These are phyloP conservation scores for Tinamus guttatus DNA, from an alignment of 2,113 vertebrate genomes.

Conservation along the genomic window DNA sequence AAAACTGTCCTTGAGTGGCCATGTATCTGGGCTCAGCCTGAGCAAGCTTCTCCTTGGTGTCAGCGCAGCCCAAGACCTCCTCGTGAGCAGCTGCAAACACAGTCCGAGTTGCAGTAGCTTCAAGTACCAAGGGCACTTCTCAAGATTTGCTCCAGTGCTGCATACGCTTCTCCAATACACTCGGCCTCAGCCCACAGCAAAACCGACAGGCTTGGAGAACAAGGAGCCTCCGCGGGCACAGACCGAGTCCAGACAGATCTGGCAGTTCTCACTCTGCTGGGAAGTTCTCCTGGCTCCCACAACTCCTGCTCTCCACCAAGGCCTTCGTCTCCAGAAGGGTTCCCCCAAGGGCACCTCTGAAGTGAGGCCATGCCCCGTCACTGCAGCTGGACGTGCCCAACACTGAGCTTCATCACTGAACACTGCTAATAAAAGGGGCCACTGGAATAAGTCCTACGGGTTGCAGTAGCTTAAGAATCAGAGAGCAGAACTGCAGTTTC, in stretches of 20 bases:
- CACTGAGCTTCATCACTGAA: neutral
- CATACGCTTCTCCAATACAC: neutral
- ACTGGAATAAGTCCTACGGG: neutral
- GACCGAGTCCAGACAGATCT: conserved; percentile 6
- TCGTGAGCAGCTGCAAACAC: neutral
- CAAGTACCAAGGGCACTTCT: neutral
- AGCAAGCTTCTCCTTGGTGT: neutral
- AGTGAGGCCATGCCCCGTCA: neutral
- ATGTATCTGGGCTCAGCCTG: neutral
- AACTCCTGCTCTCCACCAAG: neutral
- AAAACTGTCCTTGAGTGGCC: neutral
- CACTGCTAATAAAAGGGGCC: neutral
- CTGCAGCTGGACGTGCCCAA: conserved; percentile 1
- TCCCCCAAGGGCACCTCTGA: neutral
- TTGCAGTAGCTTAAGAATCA: neutral
- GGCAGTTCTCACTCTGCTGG: neutral
- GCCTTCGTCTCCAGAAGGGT: neutral
- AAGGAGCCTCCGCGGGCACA: neutral
- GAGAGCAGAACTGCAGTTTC: neutral
- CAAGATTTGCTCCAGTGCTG: neutral
- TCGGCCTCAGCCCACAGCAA: neutral
- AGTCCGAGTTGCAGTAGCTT: neutral
- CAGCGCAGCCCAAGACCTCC: neutral
- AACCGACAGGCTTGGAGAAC: neutral
- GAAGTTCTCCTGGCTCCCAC: neutral